Evolutionary conservation across 1,140 invertebrate species (phyloP).

Genomic region (Maniola jurtina): DNA sequence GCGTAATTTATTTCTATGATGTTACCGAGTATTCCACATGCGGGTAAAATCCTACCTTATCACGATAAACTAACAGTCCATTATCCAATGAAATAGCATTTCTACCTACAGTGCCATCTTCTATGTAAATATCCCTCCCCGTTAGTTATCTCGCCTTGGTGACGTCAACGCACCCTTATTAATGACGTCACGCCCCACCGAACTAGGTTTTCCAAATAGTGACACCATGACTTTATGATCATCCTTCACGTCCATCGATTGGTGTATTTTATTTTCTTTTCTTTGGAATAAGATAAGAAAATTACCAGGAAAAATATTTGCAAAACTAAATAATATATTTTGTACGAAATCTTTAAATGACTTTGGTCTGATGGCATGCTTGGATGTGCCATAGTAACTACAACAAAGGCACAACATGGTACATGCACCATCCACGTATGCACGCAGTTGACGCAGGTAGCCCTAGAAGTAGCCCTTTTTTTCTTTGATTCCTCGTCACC

Average conservation of each 20-base stretch:
- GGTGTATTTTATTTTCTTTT: too few species aligned
- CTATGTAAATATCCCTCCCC: conserved; percentile 44
- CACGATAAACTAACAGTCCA: background rate
- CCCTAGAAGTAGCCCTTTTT: too few species aligned
- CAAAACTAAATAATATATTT: too few species aligned
- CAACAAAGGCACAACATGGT: too few species aligned
- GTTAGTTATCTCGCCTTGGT: conserved; percentile 48
- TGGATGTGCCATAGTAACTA: too few species aligned
- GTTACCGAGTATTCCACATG: background rate
- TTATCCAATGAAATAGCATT: conserved; percentile 7
- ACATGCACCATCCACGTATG: too few species aligned
- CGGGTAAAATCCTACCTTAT: background rate
- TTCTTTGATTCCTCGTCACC: too few species aligned
- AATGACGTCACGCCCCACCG: conserved; percentile 47
- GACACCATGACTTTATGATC: conserved; percentile 16
- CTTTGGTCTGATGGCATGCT: too few species aligned
- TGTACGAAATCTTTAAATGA: too few species aligned
- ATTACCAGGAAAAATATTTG: too few species aligned
- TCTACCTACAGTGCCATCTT: conserved; percentile 30
- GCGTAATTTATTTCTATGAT: conserved; percentile 13
- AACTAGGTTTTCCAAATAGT: conserved; percentile 26
- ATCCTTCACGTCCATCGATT: background rate
- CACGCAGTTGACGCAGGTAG: too few species aligned
- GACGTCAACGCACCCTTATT: conserved; percentile 51
- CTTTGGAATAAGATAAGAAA: too few species aligned